Evolutionary conservation across 2,888 invertebrate species (phyloP).

Genomic region (Cheilosia soror): DNA sequence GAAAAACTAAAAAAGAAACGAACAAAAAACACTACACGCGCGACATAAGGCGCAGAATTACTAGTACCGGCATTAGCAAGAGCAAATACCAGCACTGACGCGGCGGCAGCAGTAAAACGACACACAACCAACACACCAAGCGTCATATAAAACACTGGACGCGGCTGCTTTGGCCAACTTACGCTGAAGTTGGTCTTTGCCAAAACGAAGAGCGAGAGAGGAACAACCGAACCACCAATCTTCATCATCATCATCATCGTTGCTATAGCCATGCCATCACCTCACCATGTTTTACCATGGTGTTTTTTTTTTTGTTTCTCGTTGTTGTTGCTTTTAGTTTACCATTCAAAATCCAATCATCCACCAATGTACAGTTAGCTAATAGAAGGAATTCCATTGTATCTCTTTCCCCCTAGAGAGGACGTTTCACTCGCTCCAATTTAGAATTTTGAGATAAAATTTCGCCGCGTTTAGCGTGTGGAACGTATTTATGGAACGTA

Average conservation of each 20-base stretch:
- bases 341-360: constrained; percentile 66
- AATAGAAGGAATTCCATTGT: constrained; percentile 46
- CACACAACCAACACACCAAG: constrained; percentile 74
- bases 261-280: constrained; percentile 22
- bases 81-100: constrained; percentile 74
- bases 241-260: constrained; percentile 55
- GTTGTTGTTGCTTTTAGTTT: constrained; percentile 27
- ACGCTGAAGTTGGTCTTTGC: constrained; percentile 43
- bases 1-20: constrained; percentile 24
- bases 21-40: constrained; percentile 63
- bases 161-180: constrained; percentile 58
- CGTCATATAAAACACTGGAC: constrained; percentile 74
- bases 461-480: constrained; percentile 53
- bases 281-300: constrained; percentile 50
- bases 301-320: neutral
- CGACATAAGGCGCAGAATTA: constrained; percentile 68
- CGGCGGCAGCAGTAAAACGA: constrained; percentile 65
- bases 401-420: neutral
- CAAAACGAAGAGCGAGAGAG: constrained; percentile 6
- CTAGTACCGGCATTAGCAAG: constrained; percentile 69
- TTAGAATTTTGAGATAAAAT: constrained; percentile 21
- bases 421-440: neutral
- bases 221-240: constrained; percentile 42
- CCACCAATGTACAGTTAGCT: constrained; percentile 74
- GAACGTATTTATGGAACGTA: constrained; percentile 68